phyloP scores from a whole-genome alignment of 2,797 vertebrate species.

The Fratercula arctica region DNA sequence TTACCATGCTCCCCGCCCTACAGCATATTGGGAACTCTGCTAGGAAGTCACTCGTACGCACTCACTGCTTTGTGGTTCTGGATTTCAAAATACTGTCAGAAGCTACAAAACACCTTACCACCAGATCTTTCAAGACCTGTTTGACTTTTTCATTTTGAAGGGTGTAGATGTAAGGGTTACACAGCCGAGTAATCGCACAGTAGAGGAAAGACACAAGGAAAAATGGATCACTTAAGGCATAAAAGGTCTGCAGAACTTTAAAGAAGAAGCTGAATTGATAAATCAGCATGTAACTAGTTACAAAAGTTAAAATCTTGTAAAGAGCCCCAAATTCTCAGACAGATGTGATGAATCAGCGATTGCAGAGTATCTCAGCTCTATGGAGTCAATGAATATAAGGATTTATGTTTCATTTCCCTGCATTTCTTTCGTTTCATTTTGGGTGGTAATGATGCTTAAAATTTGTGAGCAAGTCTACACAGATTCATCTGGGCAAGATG shows the following conservation, averaged over 20 bases:
- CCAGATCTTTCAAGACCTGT: not conserved
- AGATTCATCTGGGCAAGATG: not conserved
- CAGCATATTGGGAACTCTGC: not conserved
- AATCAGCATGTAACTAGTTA: not conserved
- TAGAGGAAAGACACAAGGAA: not conserved
- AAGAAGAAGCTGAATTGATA: not conserved
- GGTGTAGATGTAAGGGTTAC: not conserved
- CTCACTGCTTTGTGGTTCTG: not conserved
- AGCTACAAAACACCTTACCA: not conserved
- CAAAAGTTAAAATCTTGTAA: not conserved
- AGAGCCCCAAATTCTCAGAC: not conserved
- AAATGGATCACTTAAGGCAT: not conserved
- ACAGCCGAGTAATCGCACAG: not conserved
- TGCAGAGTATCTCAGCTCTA: not conserved
- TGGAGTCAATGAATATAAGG: not conserved
- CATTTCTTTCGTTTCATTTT: not conserved
- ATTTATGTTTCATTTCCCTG: not conserved
- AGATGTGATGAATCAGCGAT: not conserved
- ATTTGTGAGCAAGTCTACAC: not conserved
- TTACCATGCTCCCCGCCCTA: not conserved
- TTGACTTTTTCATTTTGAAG: not conserved
- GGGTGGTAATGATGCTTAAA: not conserved
- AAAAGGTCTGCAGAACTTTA: not conserved
- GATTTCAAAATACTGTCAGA: not conserved
- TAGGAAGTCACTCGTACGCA: not conserved